Percentiles rank a stretch among this genome's conserved stretches.
Conservation (phyloP, 2,113 vertebrate genomes). For the Centropus bengalensis region DNA sequence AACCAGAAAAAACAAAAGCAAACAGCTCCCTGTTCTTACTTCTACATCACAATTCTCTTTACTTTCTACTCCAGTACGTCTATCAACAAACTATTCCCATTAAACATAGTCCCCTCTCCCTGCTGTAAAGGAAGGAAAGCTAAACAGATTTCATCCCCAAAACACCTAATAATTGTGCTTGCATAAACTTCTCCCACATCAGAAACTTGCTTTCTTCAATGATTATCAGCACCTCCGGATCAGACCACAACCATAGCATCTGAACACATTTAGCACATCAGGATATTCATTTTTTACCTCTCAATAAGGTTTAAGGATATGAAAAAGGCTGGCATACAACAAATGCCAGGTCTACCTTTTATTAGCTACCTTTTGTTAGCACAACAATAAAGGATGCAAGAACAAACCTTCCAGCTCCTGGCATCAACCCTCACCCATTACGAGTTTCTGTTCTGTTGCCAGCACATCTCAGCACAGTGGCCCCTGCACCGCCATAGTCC, state of each 20-base stretch:
- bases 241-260: neutral
- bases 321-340: neutral
- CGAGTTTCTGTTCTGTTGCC: neutral
- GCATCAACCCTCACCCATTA: neutral
- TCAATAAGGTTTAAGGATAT: neutral
- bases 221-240: neutral
- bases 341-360: neutral
- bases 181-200: neutral
- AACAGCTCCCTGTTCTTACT: neutral
- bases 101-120: neutral
- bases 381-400: neutral
- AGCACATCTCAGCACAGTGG: neutral
- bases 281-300: neutral
- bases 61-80: neutral
- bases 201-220: neutral
- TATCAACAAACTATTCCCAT: neutral
- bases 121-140: neutral
- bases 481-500: neutral
- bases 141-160: neutral
- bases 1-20: neutral
- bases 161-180: neutral
- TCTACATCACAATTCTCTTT: neutral
- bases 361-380: neutral
- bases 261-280: neutral
- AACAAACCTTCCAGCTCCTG: fast-evolving